These are phyloP conservation scores for Pseudomyrmex gracilis DNA, from an alignment of 1,140 invertebrate species.

Conservation along the genomic window DNA sequence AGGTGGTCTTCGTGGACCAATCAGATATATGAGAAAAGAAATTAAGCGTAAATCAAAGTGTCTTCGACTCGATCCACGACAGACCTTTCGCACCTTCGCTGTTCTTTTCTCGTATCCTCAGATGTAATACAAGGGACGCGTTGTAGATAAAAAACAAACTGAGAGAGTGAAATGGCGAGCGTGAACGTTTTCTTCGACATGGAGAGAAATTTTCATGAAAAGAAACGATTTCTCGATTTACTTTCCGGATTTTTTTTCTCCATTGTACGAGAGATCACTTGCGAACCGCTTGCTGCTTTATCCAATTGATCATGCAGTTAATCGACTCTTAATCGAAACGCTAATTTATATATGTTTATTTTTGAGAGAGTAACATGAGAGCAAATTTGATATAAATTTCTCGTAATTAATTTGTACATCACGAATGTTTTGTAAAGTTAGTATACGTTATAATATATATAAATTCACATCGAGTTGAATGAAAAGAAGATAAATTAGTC, in stretches of 20 bases:
- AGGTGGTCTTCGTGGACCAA: slow-evolving; percentile 55
- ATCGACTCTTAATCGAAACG: background rate
- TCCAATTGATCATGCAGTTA: slow-evolving; percentile 21
- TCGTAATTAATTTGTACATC: background rate
- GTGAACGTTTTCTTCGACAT: slow-evolving; percentile 7
- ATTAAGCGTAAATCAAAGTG: slow-evolving; percentile 9
- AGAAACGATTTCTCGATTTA: slow-evolving; percentile 40
- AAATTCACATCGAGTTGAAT: too few species aligned
- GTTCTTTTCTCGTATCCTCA: slow-evolving; percentile 24
- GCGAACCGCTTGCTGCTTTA: slow-evolving; percentile 11
- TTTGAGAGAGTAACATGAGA: too few species aligned
- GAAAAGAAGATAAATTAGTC: too few species aligned
- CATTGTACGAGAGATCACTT: slow-evolving; percentile 5
- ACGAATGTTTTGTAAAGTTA: background rate
- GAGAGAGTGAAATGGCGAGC: background rate
- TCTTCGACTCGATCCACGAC: slow-evolving; percentile 38
- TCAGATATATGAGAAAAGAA: slow-evolving; percentile 18
- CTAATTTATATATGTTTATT: background rate
- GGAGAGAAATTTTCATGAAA: slow-evolving; percentile 21
- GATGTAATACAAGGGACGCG: background rate
- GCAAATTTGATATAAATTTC: background rate
- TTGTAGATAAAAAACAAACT: slow-evolving; percentile 16
- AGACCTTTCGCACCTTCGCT: slow-evolving; percentile 4
- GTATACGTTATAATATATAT: too few species aligned
- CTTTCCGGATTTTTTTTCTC: slow-evolving; percentile 60